Evolutionary conservation across 2,113 vertebrate genomes (phyloP), one percentile per base, ranked within the genome.

Genomic region (Dipodomys spectabilis): DNA sequence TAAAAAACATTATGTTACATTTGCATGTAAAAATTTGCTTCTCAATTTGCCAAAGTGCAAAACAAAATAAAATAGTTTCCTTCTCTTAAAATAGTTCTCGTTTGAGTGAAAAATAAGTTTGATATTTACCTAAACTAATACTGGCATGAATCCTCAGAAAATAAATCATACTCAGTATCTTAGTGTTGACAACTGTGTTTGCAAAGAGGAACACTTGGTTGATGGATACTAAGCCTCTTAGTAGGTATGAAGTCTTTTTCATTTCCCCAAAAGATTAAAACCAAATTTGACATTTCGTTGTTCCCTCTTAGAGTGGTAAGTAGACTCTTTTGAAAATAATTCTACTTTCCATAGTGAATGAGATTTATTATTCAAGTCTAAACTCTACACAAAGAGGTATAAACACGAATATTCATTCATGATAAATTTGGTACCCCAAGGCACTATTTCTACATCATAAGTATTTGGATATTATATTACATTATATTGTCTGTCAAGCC

Each of bases 381-480:
- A 89, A 88, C 28, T 53, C 49, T 39, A 71, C 71, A 93, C 44
- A 67, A 87, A 95, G 89, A 91, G 69, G 72, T 90, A 8, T 88
- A 97, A 94, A 95, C 95, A 64, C 71, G 95, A 93, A 91, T 77
- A 86, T 23, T 88, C 39, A 65, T 87, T 96, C 75, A 81, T 35
- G 72, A 2, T 86, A 83, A 89, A 20, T 91, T 95, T 53, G 85
- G 18, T 74, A 74, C 72, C 89, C 90, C 88, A 82, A 85, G 90
- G 90, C 30, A 83, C 71, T 69, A 62, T 89, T 96, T 86, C 74
- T 72, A 95, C 4, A 78, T 87, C 88, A 22, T 78, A 94, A 89
- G 87, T 82, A 92, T 92, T 91, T 95, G 71, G 67, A 78, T n/a
- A 96, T 93, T 86, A 27, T 74, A 49, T 94, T 95, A 82, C 16